phyloP scores from a whole-genome alignment of 1,140 invertebrate species.

The Conus betulinus region DNA sequence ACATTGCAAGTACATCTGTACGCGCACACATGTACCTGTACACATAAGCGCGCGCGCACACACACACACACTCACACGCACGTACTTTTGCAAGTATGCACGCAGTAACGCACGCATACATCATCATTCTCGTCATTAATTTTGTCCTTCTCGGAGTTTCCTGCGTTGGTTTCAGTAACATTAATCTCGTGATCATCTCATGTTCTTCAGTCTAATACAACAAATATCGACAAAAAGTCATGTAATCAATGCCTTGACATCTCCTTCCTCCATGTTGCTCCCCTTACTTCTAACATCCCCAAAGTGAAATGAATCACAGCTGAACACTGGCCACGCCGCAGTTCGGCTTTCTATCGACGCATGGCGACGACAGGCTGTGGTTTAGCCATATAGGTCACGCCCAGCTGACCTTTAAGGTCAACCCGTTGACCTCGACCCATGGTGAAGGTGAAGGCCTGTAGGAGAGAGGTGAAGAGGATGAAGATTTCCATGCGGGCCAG shows the following conservation, averaged over 20 bases:
- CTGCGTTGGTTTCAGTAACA: no score
- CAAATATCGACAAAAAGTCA: not conserved
- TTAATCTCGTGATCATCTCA: no score
- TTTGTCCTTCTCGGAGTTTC: no score
- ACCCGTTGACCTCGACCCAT: not conserved
- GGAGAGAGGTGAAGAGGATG: constrained; percentile 37
- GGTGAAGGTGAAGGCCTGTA: constrained; percentile 45
- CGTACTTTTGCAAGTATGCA: not conserved
- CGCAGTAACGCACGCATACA: not conserved
- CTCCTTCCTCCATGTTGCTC: not conserved
- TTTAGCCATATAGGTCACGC: not conserved
- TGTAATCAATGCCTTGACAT: not conserved
- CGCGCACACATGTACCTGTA: no score
- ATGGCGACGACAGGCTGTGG: not conserved
- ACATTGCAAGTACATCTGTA: no score
- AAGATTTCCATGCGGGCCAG: constrained; percentile 44
- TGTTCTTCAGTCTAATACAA: no score
- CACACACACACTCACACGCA: not conserved
- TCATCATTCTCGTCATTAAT: not conserved
- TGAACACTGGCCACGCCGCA: not conserved
- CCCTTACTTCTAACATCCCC: not conserved
- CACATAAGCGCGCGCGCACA: no score
- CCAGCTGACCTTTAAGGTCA: not conserved
- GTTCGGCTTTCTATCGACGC: not conserved
- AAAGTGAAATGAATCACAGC: not conserved